Evolutionary conservation across 2,797 vertebrate species (phyloP), one percentile per base, ranked within the genome.

Genomic region (Gila robusta): DNA sequence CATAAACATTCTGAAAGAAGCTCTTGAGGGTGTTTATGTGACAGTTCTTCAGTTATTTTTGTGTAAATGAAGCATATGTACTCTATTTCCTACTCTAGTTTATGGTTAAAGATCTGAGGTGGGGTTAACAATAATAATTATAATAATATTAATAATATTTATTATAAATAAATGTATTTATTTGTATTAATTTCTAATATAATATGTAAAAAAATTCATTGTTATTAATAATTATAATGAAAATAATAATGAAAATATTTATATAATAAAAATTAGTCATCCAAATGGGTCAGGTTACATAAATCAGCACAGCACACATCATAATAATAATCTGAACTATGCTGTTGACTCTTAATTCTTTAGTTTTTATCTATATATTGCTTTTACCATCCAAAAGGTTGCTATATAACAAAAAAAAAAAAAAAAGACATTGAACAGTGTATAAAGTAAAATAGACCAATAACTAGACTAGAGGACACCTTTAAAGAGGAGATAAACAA

Each of bases 1-100:
- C 26, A 74, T 59, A 73, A 74, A 49, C 56, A 64, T 23, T 49
- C 6, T n/a, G 21, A 83, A 77, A 83, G 59, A 83, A 66, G 16
- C 32, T 77, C 41, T 11, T 19, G 32, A 54, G 23, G 9, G 16
- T 77, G 28, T 9, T 83, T 37, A 54, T 37, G 37, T 64, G 39
- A 49, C 21, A 19, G 37, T 41, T 54, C 4, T 39, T 28, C 23
- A 4, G 35, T 56, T 56, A 12, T 54, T 39, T 67, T 70, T 70
- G 19, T 54, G 7, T 23, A 69, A 81, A 70, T 70, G 0, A 70
- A 67, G 79, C 41, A 67, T 28, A n/a, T 64, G 71, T 39, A 28
- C 47, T 49, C 14, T 21, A n/a, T 74, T 74, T 83, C 1, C 7
- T 19, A 19, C 19, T 16, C 21, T 41, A n/a, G 71, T n/a, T 47